Base-by-base conservation (phyloP, 2,113 vertebrate species). In the Uropsilus gracilis region DNA sequence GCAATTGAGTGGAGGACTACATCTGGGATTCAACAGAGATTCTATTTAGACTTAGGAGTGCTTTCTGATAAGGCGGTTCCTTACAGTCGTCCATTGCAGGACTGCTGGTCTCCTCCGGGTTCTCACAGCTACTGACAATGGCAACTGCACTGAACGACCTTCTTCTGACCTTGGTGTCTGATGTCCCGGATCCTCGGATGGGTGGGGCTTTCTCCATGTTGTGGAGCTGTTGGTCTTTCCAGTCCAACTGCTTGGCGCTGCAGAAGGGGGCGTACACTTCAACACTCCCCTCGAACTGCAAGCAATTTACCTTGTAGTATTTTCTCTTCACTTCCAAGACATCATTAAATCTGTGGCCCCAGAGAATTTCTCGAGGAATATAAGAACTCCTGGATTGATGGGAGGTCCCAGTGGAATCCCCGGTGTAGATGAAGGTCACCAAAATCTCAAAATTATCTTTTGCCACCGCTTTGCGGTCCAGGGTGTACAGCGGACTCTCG, bases 341-440 rank as follows among this genome's bases (percentile, higher is more conserved):
- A 1, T 99, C 99, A 0, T 99, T 99, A 95, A 99, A 99, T 71
- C 99, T 95, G 13, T 99, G 99, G 13, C 99, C 99, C 99, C 99
- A 99, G 26, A 99, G 98, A 73, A 99, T 99, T 95, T 99, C 99
- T 0, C 98, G 93, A 3, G 99, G 98, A 0, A 98, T 97, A 12
- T 99, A 99, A 0, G 99, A 99, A 50, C 99, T 99, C 39, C 99
- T 98, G 3, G 99, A 99, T 95, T 99, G 99, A 94, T 99, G 99
- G 5, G 99, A 99, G 0, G 99, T 99, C 0, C 99, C 99, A 0
- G 99, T 99, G 57, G 99, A 99, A 96, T 99, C 99, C 0, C 99
- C 99, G 0, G 99, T 99, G 95, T 99, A 99, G 93, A 99, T 99
- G 6, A 99, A 99, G 0, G 99, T 99, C 91, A 99, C 99, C 97